Percentiles rank a stretch among this genome's conserved stretches.
phyloP scores from a whole-genome alignment of 2,888 invertebrate genomes.

The Tiphia femorata region DNA sequence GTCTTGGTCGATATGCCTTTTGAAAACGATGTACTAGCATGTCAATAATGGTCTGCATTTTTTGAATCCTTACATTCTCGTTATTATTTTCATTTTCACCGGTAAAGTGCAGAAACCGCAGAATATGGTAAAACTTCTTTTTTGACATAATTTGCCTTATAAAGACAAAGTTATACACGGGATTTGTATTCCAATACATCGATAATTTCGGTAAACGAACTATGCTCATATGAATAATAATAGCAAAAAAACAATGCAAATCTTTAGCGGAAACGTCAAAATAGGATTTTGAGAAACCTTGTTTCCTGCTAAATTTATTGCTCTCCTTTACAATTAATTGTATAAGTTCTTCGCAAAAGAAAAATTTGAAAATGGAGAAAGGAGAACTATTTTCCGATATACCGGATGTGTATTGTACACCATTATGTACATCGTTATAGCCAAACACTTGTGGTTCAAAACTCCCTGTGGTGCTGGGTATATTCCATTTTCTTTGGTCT shows the following conservation, averaged over 20 bases:
- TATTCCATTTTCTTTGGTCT: conserved; percentile 3
- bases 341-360: background rate
- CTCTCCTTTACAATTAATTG: background rate
- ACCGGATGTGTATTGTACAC: background rate
- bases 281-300: background rate
- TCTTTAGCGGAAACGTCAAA: background rate
- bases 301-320: background rate
- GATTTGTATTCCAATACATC: background rate
- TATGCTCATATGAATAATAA: background rate
- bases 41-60: conserved; percentile 10
- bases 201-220: background rate
- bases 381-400: background rate
- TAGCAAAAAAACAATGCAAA: background rate
- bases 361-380: conserved; percentile 1
- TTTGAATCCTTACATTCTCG: background rate
- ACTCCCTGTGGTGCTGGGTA: background rate
- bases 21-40: conserved; percentile 12
- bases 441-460: background rate
- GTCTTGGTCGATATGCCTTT: conserved; percentile 10
- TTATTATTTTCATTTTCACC: conserved; percentile 2
- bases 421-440: background rate
- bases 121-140: background rate
- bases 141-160: background rate
- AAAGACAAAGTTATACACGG: background rate
- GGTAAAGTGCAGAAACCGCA: conserved; percentile 3